phyloP scores from a whole-genome alignment of 2,113 vertebrate genomes.

The Etheostoma cragini region DNA sequence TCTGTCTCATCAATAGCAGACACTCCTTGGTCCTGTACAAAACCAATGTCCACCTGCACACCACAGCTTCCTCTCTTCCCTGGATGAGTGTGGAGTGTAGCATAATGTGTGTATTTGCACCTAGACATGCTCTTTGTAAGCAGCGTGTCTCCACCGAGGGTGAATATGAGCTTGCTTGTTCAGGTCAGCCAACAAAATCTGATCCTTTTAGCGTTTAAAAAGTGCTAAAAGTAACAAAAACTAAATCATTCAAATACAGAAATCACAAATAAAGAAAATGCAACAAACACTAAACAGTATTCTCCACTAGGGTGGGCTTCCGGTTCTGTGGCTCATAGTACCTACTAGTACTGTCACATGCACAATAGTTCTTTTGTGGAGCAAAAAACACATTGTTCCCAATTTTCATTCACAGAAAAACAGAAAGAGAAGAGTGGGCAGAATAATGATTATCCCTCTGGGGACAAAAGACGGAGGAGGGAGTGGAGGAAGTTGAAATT shows the following conservation, averaged over 20 bases:
- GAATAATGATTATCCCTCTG: constrained; percentile 23
- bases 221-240: neutral
- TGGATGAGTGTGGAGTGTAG: neutral
- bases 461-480: constrained; percentile 16
- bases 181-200: neutral
- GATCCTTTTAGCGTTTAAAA: neutral
- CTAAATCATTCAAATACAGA: neutral
- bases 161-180: constrained; percentile 5
- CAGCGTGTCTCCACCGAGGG: neutral
- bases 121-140: neutral
- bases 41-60: constrained; percentile 24
- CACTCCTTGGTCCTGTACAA: neutral
- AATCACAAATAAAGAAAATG: neutral
- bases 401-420: neutral
- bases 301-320: neutral
- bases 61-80: neutral
- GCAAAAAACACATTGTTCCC: constrained; percentile 1
- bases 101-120: neutral
- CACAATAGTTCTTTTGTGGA: neutral
- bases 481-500: constrained; percentile 22
- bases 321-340: too few species aligned
- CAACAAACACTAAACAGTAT: neutral
- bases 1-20: constrained; percentile 6
- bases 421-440: constrained; percentile 2
- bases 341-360: neutral